Base-by-base conservation (phyloP, 2,113 vertebrate species). In the Zosterops borbonicus region DNA sequence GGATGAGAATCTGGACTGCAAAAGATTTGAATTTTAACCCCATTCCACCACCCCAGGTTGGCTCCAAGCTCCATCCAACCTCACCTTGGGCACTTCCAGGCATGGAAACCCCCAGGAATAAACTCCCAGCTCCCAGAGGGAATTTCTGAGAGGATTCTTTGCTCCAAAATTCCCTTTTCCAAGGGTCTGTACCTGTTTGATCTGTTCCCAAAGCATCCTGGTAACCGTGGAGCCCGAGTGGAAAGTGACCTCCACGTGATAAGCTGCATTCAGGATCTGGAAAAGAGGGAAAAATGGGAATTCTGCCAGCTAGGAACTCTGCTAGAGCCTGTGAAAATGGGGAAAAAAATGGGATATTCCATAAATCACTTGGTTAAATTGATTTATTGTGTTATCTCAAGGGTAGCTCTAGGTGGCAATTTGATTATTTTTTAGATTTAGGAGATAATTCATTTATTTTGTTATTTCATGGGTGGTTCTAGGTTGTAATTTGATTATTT, bases 181-280 rank as follows among this genome's bases (percentile, higher is more conserved):
- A 41, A 28, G 75, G 4, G 6, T 12, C 24, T 52, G 10, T 86
- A 99, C 99, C 99, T 99, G 99, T 94, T 99, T 99, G 97, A 99
- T 99, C 97, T 99, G 99, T 63, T 99, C 99, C 99, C 99, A 99
- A 35, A 99, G 98, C 94, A 99, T 97, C 89, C 99, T 98, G 15
- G 99, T 99, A 44, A 99, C 99, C 0, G 99, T 99, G 2, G 99
- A 99, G 89, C 99, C 99, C 0, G 99, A 99, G 96, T 99, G 99
- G 96, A 99, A 99, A 2, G 99, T 99, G 88, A 99, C 99, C 97
- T 99, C 99, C 69, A 99, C 99, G 5, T 99, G 99, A 95, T 99
- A 99, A 63, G 99, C 99, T 24, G 99, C 99, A 63, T 99, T 99
- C 92, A 99, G 97, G 70, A 99, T 99, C 99, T 99, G 97, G 22